Conservation (phyloP, 1,140 invertebrate species). For the Ectropis grisescens region DNA sequence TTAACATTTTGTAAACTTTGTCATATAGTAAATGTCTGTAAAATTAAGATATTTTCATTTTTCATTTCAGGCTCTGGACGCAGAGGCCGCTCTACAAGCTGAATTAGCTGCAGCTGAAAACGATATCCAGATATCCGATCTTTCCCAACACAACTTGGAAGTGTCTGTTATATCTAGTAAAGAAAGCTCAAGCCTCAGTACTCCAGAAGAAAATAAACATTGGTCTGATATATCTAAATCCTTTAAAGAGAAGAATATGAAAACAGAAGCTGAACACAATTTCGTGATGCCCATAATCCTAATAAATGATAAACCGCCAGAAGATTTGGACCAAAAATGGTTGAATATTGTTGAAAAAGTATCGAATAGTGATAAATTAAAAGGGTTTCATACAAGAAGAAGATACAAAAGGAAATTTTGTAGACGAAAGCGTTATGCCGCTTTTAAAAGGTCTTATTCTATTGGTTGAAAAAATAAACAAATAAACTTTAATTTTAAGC, state of each 20-base stretch:
- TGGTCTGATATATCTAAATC: constrained; percentile 25
- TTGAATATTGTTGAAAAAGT: constrained; percentile 33
- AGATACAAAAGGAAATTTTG: constrained; percentile 50
- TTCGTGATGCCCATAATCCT: constrained; percentile 52
- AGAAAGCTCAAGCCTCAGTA: constrained; percentile 24
- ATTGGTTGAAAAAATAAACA: too few relatives aligned
- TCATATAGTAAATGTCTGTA: too few relatives aligned
- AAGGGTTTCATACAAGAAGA: constrained; percentile 33
- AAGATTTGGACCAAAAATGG: constrained; percentile 51
- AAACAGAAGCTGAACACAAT: constrained; percentile 18
- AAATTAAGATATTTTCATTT: too few relatives aligned
- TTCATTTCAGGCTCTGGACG: constrained; percentile 32
- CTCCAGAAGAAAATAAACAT: constrained; percentile 21
- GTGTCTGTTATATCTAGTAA: constrained; percentile 31
- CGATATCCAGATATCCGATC: constrained; percentile 22
- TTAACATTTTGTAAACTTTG: too few relatives aligned
- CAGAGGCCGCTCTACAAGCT: constrained; percentile 36
- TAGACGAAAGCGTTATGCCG: constrained; percentile 33
- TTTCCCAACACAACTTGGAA: constrained; percentile 32
- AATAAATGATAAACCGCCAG: constrained; percentile 46
- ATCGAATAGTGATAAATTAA: constrained; percentile 40
- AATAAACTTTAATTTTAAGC: too few relatives aligned
- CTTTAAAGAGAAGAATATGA: constrained; percentile 14
- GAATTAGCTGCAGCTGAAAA: constrained; percentile 19
- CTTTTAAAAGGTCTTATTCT: constrained; percentile 54